Evolutionary conservation across 2,113 vertebrate species (phyloP).

Genomic region (Malaclemys terrapin): DNA sequence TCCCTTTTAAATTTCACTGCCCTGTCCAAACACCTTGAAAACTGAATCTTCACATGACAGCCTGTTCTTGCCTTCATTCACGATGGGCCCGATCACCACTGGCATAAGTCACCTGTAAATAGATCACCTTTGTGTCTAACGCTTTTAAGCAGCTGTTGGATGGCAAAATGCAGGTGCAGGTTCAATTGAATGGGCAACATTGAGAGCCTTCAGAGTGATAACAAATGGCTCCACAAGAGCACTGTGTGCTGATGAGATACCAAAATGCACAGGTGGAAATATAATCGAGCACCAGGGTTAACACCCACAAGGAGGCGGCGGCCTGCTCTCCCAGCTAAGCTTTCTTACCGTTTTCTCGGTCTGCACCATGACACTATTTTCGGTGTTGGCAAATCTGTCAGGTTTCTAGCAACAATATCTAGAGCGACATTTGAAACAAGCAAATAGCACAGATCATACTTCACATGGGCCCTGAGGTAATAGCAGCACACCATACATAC

Average conservation of each 20-base stretch:
- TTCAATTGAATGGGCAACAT: not conserved
- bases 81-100: not conserved
- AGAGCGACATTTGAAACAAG: not conserved
- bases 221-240: not conserved
- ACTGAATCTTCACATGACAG: accelerated
- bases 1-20: not conserved
- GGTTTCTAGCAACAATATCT: not conserved
- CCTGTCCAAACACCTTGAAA: not conserved
- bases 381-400: not conserved
- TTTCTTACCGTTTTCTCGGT: not conserved
- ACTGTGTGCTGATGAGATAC: accelerated
- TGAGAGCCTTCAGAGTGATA: accelerated
- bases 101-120: not conserved
- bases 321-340: not conserved
- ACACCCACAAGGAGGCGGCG: not conserved
- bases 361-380: accelerated
- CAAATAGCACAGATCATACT: not conserved
- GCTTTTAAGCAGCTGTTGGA: not conserved
- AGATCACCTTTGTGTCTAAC: not conserved
- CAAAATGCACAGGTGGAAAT: accelerated
- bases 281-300: not conserved
- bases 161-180: accelerated
- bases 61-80: not conserved
- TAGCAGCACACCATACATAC: not conserved
- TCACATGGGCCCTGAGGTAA: not conserved